Evolutionary conservation across 2,113 vertebrate species (phyloP), one percentile per base, ranked within the genome.

Genomic region (Apaloderma vittatum): DNA sequence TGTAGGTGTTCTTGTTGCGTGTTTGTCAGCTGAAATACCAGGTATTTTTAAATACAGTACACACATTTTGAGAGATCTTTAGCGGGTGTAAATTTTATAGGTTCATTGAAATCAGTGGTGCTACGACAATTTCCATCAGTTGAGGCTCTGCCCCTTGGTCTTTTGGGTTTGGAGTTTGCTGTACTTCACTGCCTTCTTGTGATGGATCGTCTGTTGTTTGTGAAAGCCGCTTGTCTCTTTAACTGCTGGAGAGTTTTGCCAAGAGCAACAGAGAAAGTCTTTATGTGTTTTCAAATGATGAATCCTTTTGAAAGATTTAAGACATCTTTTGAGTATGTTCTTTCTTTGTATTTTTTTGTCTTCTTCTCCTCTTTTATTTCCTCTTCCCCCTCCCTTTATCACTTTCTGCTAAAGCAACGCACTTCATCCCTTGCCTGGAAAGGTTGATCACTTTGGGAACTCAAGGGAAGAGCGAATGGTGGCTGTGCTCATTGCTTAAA

Each of bases 401-500:
- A 94, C 96, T 95, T 96, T 87, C 95, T 96, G 97, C 97, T 98
- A 95, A 96, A 97, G 96, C 97, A 97, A 93, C 3, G 40, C 51
- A 14, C 96, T 88, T 98, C 96, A 97, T 97, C 90, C 93, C 66
- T 92, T 86, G 96, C 95, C 93, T 97, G 93, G 95, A 97, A 94
- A 96, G 93, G 94, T 85, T 93, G 95, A 79, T 91, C 54, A n/a
- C 91, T 93, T 63, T 95, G 93, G 93, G 92, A 86, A 29, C 67
- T 83, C 34, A 17, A 37, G 86, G 93, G 95, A 66, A 93, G 91
- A 95, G 94, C 57, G 90, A 94, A 70, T 88, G 95, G 92, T 97
- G 91, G 94, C 95, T 96, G 92, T 95, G 95, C 97, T 98, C 97
- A 98, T 98, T 85, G 97, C 98, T 98, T 98, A 86, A 96, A 68